These are phyloP conservation scores for Galerucella pusilla DNA, from an alignment of 2,888 invertebrate genomes.

Conservation along the genomic window DNA sequence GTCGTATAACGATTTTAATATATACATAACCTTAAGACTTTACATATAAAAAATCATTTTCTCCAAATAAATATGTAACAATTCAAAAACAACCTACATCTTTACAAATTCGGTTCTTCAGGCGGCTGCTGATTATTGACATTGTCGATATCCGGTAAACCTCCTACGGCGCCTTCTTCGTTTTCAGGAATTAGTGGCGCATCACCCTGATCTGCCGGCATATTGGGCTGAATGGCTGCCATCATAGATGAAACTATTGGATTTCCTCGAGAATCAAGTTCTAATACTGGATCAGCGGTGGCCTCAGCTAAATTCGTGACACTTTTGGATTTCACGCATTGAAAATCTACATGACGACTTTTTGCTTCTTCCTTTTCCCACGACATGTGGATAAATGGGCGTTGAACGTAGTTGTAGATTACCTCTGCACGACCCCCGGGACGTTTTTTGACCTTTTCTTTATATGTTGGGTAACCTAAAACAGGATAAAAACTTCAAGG, in stretches of 20 bases:
- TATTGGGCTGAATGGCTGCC: conserved; percentile 51
- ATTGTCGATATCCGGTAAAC: conserved; percentile 49
- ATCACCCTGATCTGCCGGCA: conserved; percentile 40
- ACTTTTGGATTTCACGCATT: conserved; percentile 98
- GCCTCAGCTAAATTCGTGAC: conserved; percentile 97
- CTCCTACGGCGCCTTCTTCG: conserved; percentile 63
- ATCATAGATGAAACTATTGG: conserved; percentile 55
- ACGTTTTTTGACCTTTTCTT: conserved; percentile 96
- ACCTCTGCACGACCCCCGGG: conserved; percentile 96
- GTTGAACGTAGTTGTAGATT: conserved; percentile 99
- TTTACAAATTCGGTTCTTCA: conserved; percentile 44
- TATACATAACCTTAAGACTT: neutral
- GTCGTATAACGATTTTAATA: neutral
- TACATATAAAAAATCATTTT: neutral
- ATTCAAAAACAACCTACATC: neutral
- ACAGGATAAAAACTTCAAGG: neutral
- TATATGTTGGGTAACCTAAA: conserved; percentile 94
- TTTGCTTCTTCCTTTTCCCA: conserved; percentile 99
- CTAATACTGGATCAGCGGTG: conserved; percentile 87
- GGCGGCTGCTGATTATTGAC: conserved; percentile 46
- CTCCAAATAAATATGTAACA: conserved; percentile 4
- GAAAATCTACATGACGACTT: conserved; percentile 98
- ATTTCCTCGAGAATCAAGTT: conserved; percentile 73
- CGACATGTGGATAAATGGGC: conserved; percentile 98
- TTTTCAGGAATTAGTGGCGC: conserved; percentile 56